Conservation (phyloP, 2,888 invertebrate genomes). For the Athalia circularis region DNA sequence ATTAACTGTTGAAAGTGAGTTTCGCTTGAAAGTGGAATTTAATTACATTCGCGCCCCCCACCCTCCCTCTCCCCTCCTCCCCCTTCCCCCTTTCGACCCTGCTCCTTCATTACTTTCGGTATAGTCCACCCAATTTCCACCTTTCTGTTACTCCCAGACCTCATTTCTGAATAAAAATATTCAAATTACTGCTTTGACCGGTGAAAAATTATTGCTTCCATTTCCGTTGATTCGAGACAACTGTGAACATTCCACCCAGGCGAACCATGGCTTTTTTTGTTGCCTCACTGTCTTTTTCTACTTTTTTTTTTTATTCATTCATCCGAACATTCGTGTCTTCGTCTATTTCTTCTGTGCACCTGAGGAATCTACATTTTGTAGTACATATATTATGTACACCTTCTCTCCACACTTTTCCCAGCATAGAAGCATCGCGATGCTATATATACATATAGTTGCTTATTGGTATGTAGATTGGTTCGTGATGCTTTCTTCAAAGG, state of each 20-base stretch:
- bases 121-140: conserved; percentile 49
- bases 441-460: too few relatives aligned
- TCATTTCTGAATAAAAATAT: conserved; percentile 63
- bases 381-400: too few relatives aligned
- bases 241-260: background rate
- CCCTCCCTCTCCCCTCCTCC: conserved; percentile 51
- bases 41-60: conserved; percentile 63
- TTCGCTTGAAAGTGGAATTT: conserved; percentile 67
- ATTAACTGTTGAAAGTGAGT: conserved; percentile 66
- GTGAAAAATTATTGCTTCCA: conserved; percentile 58
- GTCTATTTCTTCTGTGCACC: too few relatives aligned
- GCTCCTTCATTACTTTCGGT: conserved; percentile 55
- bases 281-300: too few relatives aligned
- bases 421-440: background rate
- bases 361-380: too few relatives aligned
- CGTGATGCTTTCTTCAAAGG: conserved; percentile 4
- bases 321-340: too few relatives aligned
- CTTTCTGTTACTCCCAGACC: conserved; percentile 56
- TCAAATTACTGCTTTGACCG: conserved; percentile 59
- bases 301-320: too few relatives aligned
- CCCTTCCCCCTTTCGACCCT: conserved; percentile 51
- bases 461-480: conserved; percentile 27
- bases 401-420: background rate
- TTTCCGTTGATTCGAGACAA: conserved; percentile 4
- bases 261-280: too few relatives aligned